These are phyloP conservation scores for Rotaria sp. DNA, from an alignment of 2,888 invertebrate genomes.

Conservation along the genomic window DNA sequence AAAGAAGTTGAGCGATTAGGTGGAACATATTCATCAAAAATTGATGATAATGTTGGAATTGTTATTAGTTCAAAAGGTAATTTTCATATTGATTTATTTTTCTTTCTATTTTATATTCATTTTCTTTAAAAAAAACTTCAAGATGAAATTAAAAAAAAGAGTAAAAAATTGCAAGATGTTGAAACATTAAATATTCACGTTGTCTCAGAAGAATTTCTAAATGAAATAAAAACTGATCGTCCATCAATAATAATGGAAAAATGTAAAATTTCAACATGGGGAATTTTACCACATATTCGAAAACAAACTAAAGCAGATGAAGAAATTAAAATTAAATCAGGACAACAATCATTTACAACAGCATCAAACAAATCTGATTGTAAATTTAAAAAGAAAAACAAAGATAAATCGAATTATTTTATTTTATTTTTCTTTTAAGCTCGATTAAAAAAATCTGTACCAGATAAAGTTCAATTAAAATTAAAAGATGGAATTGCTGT, in stretches of 20 bases:
- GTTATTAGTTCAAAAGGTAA: constrained; percentile 65
- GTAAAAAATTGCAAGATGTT: constrained; percentile 64
- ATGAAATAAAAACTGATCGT: neutral
- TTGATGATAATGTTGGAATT: constrained; percentile 65
- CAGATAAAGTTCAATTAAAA: constrained; percentile 59
- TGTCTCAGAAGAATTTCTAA: constrained; percentile 66
- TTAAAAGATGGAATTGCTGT: constrained; percentile 80
- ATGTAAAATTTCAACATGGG: constrained; percentile 35
- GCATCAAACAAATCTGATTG: constrained; percentile 21
- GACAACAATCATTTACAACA: neutral
- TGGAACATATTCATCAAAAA: constrained; percentile 66
- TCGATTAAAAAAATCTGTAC: neutral
- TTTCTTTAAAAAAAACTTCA: no score
- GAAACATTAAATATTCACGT: constrained; percentile 69
- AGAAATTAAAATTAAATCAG: neutral
- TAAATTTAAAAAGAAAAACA: neutral
- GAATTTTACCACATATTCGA: constrained; percentile 25
- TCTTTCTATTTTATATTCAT: constrained; percentile 42
- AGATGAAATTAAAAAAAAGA: constrained; percentile 66
- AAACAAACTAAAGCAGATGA: constrained; percentile 6
- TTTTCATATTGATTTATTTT: neutral
- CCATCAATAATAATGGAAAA: constrained; percentile 30
- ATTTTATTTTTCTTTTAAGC: neutral
- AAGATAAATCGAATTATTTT: no score
- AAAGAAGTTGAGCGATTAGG: constrained; percentile 65